Conservation (phyloP, 2,888 invertebrate species). For the Spodoptera picta region DNA sequence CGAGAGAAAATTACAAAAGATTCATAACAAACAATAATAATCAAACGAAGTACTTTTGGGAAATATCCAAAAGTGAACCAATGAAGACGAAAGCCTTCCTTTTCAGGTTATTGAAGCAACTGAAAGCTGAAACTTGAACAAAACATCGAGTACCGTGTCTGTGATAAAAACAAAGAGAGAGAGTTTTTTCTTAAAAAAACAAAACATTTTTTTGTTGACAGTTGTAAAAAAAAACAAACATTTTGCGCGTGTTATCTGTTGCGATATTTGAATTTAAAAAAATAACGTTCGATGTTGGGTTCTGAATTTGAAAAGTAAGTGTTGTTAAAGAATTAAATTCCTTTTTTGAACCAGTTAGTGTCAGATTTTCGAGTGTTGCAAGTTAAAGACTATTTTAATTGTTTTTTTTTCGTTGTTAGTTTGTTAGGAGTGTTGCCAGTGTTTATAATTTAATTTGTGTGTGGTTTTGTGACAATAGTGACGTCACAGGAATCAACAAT, state of each 20-base stretch:
- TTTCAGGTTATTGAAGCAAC: conserved; percentile 66
- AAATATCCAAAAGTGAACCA: conserved; percentile 32
- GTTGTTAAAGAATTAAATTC: conserved; percentile 36
- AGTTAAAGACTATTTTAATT: conserved; percentile 18
- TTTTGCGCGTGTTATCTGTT: conserved; percentile 82
- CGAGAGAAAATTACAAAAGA: conserved; percentile 1
- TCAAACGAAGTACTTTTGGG: conserved; percentile 56
- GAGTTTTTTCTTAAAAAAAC: conserved; percentile 40
- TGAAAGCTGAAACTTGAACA: conserved; percentile 52
- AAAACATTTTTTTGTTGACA: conserved; percentile 57
- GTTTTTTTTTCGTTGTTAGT: conserved; percentile 26
- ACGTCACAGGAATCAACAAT: conserved; percentile 84
- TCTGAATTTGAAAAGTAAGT: conserved; percentile 80
- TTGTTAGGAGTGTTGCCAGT: conserved; percentile 45
- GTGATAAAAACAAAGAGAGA: conserved; percentile 74
- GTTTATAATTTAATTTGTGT: conserved; percentile 55
- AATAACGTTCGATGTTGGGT: conserved; percentile 83
- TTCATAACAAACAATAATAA: conserved; percentile 9
- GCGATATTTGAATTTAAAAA: conserved; percentile 64
- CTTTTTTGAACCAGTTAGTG: conserved; percentile 47
- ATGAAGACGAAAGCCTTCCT: conserved; percentile 47
- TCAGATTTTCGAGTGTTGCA: conserved; percentile 27
- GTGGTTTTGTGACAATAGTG: conserved; percentile 75
- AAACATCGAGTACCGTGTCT: conserved; percentile 74
- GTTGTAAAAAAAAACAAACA: conserved; percentile 44